Evolutionary conservation across 2,888 invertebrate species (phyloP), one percentile per base, ranked within the genome.

Genomic region (Dryobota labecula): DNA sequence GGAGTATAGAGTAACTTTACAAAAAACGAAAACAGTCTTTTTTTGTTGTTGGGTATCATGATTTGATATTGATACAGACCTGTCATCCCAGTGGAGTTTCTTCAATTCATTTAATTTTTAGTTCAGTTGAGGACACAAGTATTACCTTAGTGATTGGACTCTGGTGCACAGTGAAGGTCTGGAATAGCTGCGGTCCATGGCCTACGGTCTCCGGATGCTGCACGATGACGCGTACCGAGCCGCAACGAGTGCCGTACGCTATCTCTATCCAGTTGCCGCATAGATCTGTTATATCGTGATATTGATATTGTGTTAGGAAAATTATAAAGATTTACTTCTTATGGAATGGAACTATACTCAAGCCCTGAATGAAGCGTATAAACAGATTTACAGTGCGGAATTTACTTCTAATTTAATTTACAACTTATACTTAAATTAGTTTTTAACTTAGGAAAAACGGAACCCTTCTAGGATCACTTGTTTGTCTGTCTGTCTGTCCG

Each of bases 201-300:
- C 99, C 99, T 3, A 99, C 99, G 0, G 99, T 99, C 95, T 99
- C 99, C 2, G 99, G 99, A 94, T 99, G 99, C 89, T 99, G 99
- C 0, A 99, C 99, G 73, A 99, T 99, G 1, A 99, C 99, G 43
- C 99, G 97, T 27, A 99, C 99, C 0, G 98, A 98, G 2, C 99
- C 99, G 27, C 98, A 98, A 83, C 98, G 98, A 0, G 99, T 99
- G 5, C 99, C 99, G 92, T 99, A 99, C 0, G 99, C 99, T 87
- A 99, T 99, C 96, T 99, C 99, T 89, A 99, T 99, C 99, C 99
- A 99, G 94, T 99, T 99, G 57, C 99, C 99, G 94, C 99, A 99
- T 73, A 99, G 96, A 96, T 98, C 99, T 99, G 91, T 47, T n/a
- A n/a, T n/a, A n/a, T n/a, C n/a, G n/a, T n/a, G n/a, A n/a, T n/a